These are phyloP conservation scores for Thinocorus orbignyianus DNA, from an alignment of 2,113 vertebrate genomes.

Conservation along the genomic window DNA sequence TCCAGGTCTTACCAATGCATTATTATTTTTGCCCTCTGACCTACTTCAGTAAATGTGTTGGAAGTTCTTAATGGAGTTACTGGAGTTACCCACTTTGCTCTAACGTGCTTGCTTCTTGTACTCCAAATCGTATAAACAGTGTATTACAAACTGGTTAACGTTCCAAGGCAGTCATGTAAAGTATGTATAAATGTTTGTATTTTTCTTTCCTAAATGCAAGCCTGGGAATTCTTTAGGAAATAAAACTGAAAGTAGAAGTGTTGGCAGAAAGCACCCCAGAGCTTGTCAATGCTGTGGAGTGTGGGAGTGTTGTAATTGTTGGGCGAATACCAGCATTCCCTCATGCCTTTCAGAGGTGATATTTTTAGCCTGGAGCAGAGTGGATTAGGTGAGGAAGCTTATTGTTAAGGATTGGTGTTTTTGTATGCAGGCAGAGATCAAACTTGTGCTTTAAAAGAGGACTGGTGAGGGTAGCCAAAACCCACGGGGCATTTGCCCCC, in stretches of 20 bases:
- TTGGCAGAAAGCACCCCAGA: background rate
- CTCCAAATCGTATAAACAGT: background rate
- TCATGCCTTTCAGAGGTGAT: background rate
- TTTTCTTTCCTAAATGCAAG: background rate
- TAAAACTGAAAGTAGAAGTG: background rate
- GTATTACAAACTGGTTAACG: background rate
- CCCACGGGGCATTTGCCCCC: background rate
- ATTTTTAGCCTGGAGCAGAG: background rate
- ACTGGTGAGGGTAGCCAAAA: background rate
- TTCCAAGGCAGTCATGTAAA: background rate
- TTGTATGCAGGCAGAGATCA: background rate
- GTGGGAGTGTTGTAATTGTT: background rate
- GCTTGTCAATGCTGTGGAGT: background rate
- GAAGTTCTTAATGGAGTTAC: background rate
- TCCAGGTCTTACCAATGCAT: background rate
- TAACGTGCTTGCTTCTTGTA: background rate
- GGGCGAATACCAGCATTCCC: background rate
- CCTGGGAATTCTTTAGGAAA: background rate
- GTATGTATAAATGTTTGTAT: accelerated
- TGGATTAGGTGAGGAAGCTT: background rate
- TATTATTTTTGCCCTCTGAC: background rate
- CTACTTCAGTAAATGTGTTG: background rate
- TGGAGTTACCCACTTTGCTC: background rate
- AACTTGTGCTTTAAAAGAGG: background rate
- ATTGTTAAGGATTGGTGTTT: background rate